Conservation (phyloP, 2,113 vertebrate genomes). For the Cyanoramphus novaezelandiae region DNA sequence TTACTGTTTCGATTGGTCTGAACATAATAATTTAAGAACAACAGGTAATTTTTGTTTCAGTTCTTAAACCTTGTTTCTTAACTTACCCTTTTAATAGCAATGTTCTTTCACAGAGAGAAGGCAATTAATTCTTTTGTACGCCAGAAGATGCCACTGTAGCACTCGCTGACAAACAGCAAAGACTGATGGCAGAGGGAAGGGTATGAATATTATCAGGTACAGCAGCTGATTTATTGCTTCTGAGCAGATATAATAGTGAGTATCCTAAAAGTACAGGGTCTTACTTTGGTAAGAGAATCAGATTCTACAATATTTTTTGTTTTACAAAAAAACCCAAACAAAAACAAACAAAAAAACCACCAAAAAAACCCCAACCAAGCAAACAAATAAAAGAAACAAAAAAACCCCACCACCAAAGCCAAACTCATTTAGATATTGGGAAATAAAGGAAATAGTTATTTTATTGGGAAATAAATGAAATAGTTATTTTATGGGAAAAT, state of each 20-base stretch:
- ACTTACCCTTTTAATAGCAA: not conserved
- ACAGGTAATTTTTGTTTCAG: not conserved
- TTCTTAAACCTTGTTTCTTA: not conserved
- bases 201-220: not conserved
- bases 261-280: not conserved
- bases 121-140: not conserved
- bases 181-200: not conserved
- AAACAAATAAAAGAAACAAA: too few species aligned
- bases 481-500: constrained; percentile 46
- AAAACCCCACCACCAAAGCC: not conserved
- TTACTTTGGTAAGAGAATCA: constrained; percentile 21
- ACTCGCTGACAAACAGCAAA: constrained; percentile 34
- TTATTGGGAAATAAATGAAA: constrained; percentile 19
- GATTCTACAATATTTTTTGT: not conserved
- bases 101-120: not conserved
- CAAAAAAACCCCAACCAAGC: not conserved
- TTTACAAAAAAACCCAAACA: not conserved
- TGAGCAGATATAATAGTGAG: not conserved
- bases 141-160: constrained; percentile 75
- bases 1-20: not conserved
- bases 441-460: constrained; percentile 51
- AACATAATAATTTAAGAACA: not conserved
- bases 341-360: too few species aligned
- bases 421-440: not conserved
- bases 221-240: not conserved